Evolutionary conservation across 1,140 invertebrate genomes (phyloP).

Genomic region (Brachionus sp.): DNA sequence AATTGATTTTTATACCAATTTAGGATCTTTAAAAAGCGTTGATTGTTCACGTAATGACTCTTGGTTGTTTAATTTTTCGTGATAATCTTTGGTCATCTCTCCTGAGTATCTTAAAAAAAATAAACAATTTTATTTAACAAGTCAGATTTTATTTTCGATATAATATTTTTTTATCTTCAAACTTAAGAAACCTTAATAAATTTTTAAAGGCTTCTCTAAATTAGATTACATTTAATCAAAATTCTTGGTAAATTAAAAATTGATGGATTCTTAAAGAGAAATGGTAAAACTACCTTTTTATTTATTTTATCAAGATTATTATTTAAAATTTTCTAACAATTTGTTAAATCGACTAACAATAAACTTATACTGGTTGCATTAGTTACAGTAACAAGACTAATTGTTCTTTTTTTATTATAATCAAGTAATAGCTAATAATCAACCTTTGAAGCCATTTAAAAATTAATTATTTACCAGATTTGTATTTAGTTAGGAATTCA

Average conservation of each 20-base stretch:
- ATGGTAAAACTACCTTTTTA: background rate
- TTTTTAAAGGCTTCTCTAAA: background rate
- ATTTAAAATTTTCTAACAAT: background rate
- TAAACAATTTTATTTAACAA: background rate
- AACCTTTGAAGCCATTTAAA: background rate
- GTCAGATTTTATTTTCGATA: background rate
- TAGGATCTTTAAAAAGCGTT: slow-evolving; percentile 1
- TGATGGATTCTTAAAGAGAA: background rate
- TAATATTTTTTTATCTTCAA: background rate
- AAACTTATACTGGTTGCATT: slow-evolving; percentile 21
- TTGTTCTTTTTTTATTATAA: slow-evolving; percentile 28
- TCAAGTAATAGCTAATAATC: slow-evolving; percentile 31
- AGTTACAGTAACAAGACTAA: slow-evolving; percentile 22
- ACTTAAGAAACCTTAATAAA: background rate
- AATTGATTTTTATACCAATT: background rate
- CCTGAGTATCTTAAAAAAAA: background rate
- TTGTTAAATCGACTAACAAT: background rate
- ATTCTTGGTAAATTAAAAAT: background rate
- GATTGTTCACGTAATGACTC: background rate
- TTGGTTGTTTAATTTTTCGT: background rate
- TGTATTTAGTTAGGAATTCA: background rate
- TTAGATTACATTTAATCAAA: background rate
- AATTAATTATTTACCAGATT: background rate
- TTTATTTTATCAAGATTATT: background rate
- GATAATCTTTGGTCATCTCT: background rate